Conservation (phyloP, 2,888 invertebrate species). For the Camptogramma bilineatum region DNA sequence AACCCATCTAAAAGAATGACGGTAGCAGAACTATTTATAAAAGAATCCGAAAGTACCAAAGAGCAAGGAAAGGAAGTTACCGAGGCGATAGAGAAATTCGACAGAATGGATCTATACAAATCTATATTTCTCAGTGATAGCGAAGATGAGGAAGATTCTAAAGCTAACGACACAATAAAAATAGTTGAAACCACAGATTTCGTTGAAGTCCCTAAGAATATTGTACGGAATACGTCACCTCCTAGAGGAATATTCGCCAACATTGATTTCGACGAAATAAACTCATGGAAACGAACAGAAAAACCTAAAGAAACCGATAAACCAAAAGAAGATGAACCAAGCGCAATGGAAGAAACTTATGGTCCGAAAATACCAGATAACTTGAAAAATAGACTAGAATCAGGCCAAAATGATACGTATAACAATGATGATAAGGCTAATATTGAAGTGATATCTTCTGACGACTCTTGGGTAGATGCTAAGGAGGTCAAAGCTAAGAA, state of each 20-base stretch:
- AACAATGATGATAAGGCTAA: slow-evolving; percentile 17
- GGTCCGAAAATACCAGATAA: slow-evolving; percentile 86
- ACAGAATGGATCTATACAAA: slow-evolving; percentile 92
- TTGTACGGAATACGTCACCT: slow-evolving; percentile 88
- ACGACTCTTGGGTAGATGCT: slow-evolving; percentile 83
- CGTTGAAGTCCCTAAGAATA: slow-evolving; percentile 79
- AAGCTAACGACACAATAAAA: slow-evolving; percentile 11
- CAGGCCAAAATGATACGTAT: slow-evolving; percentile 39
- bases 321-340: slow-evolving; percentile 25
- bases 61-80: slow-evolving; percentile 61
- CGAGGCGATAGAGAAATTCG: slow-evolving; percentile 78
- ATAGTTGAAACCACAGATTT: slow-evolving; percentile 48
- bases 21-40: slow-evolving; percentile 76
- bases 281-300: slow-evolving; percentile 72
- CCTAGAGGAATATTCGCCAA: slow-evolving; percentile 90
- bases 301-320: slow-evolving; percentile 38
- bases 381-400: slow-evolving; percentile 61
- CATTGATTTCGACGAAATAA: slow-evolving; percentile 86
- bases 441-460: slow-evolving; percentile 58
- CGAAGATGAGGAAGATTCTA: slow-evolving; percentile 82
- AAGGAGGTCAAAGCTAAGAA: slow-evolving; percentile 72
- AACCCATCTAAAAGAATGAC: slow-evolving; percentile 73
- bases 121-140: slow-evolving; percentile 94
- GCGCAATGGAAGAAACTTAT: slow-evolving; percentile 64
- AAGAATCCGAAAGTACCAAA: slow-evolving; percentile 73